Evolutionary conservation across 37 sponge, comb jelly and placozoan species (phyloP).

Genomic region (Amphimedon queenslandica): DNA sequence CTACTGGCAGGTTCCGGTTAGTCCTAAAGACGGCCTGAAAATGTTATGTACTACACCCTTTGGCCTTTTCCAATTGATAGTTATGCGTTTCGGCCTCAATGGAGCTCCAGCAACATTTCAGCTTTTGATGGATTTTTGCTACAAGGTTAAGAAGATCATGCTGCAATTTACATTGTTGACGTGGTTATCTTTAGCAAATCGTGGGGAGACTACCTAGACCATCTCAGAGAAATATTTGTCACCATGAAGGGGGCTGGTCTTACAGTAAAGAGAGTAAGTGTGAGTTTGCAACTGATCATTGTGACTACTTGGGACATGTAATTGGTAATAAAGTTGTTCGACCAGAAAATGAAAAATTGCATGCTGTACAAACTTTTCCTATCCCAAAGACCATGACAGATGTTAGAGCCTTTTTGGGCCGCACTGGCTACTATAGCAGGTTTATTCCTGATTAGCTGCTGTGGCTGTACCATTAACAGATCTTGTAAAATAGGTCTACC

Average conservation of each 20-base stretch:
- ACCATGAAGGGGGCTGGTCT: constrained; percentile 29
- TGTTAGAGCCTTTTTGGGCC: constrained; percentile 43
- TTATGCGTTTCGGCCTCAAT: neutral
- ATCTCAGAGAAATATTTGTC: constrained; percentile 18
- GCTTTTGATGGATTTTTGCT: neutral
- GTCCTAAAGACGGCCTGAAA: no score
- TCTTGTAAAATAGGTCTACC: constrained; percentile 25
- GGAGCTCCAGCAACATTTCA: neutral
- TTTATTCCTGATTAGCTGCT: constrained; percentile 42
- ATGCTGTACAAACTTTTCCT: constrained; percentile 13
- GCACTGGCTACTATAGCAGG: constrained; percentile 39
- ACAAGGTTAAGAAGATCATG: neutral
- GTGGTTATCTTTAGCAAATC: constrained; percentile 29
- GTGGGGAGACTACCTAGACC: constrained; percentile 47
- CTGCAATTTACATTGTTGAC: constrained; percentile 56
- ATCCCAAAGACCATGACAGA: constrained; percentile 35
- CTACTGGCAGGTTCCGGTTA: no score
- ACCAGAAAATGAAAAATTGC: constrained; percentile 22
- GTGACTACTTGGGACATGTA: constrained; percentile 49
- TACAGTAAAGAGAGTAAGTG: constrained; percentile 45
- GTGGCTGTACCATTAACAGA: constrained; percentile 35
- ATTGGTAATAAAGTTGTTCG: constrained; percentile 29
- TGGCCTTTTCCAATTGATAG: constrained; percentile 2
- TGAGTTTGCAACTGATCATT: constrained; percentile 21
- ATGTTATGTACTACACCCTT: no score